Base-by-base conservation (phyloP, 2,113 vertebrate species). In the Dromiciops gliroides region DNA sequence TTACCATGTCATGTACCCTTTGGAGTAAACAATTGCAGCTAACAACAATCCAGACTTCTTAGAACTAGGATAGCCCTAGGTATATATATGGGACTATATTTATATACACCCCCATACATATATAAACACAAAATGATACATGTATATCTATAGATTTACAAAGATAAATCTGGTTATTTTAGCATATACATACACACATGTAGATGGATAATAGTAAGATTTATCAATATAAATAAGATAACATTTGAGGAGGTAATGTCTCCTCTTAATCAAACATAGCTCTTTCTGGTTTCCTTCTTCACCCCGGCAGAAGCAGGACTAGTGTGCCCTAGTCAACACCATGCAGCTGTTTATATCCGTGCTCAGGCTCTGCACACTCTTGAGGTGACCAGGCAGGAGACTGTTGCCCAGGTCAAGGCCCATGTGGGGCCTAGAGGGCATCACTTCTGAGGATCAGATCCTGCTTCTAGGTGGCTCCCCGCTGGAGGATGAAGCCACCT, bases 1-100 rank as follows among this genome's bases (percentile, higher is more conserved):
- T n/a, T n/a, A n/a, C n/a, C n/a, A n/a, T 94, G 90, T n/a, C 3
- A n/a, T 92, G 98, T 93, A 96, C 97, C 96, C 95, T 93, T n/a
- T 51, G 50, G 95, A 96, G 96, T 31, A 95, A 97, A 97, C 94
- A 53, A 93, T 94, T 95, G 95, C 97, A 97, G 96, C 94, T 94
- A 67, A 94, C 88, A 96, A 98, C 93, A 97, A 97, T 98, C 97
- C 97, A 97, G 98, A 97, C 96, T 91, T 94, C 96, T 97, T 97
- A 96, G 97, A 97, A 97, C 97, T 75, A 97, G 95, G 90, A 95
- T 97, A 97, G 98, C 96, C 97, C 96, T 96, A 96, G 97, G 25
- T 5, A 4, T 67, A 0, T n/a, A 5, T 67, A 0, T 67, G 28
- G n/a, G n/a, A n/a, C n/a, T n/a, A n/a, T n/a, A n/a, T 67, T 0